Conservation (phyloP, 2,113 vertebrate species). For the Dolichotis patagonum region DNA sequence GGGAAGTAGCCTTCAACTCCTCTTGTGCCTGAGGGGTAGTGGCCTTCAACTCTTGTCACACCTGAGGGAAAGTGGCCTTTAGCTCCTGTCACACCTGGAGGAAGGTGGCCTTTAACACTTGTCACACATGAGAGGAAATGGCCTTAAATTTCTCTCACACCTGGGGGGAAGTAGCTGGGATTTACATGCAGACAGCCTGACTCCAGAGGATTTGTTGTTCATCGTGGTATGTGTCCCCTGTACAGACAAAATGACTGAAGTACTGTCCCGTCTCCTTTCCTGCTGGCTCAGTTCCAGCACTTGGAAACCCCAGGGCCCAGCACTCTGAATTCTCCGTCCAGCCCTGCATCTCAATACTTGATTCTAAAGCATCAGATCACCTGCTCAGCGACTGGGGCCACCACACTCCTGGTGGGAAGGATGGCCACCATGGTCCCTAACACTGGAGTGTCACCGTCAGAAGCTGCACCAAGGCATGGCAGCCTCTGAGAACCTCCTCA, state of each 20-base stretch:
- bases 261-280: neutral
- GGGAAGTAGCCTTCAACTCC: too few relatives aligned
- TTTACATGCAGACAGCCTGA: neutral
- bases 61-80: too few relatives aligned
- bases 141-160: neutral
- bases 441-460: neutral
- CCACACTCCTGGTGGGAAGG: neutral
- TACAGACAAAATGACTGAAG: neutral
- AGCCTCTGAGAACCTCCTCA: neutral
- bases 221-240: neutral
- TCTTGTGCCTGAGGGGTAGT: too few relatives aligned
- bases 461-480: neutral
- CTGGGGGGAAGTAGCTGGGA: neutral
- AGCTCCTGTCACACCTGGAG: too few relatives aligned
- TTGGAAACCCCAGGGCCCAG: neutral
- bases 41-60: too few relatives aligned
- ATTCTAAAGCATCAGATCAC: neutral
- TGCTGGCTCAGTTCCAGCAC: neutral
- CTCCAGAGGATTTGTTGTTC: neutral
- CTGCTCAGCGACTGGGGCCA: too few relatives aligned
- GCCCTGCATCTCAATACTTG: neutral
- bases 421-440: neutral
- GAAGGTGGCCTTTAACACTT: too few relatives aligned
- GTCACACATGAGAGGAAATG: too few relatives aligned
- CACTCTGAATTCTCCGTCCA: neutral